Base-by-base conservation (phyloP, 2,113 vertebrate genomes). In the Nerophis ophidion region DNA sequence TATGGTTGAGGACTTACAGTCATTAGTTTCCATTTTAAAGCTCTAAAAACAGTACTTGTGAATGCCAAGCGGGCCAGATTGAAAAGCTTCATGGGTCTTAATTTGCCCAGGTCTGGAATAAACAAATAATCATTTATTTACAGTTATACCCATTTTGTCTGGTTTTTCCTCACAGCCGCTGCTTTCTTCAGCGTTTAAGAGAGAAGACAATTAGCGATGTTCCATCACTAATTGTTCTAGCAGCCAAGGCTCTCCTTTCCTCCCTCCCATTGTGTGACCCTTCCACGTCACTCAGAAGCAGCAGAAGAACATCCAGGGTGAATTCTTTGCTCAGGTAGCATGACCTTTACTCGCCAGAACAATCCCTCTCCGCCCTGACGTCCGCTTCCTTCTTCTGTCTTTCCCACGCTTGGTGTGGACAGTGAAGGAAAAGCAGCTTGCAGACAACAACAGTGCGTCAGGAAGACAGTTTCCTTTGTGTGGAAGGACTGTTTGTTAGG, bases 381-480 rank as follows among this genome's bases (percentile, higher is more conserved):
- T 87, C 87, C 86, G 83, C 79, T 91, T 91, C 89, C 90, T 91
- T 76, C 75, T 70, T 76, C 81, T 79, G 84, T 88, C 84, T 89
- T 91, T 91, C 89, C 89, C 90, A 91, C 89, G 89, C 84, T 78
- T 77, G 53, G 74, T 69, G 71, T 72, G 75, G 86, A 90, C 85
- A 88, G 80, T 80, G 84, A 87, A 90, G 90, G 87, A 90, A 90
- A 86, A 88, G 84, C 81, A 84, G 61, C 3, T 26, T 45, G 52
- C n/a, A 75, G 87, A 87, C 87, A 52, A 87, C 87, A 52, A 47
- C 47, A 44, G 61, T 47, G 70, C 48, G 45, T 72, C 47, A 15
- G 75, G 69, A 68, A 72, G 48, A 70, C 67, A 61, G 60, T 80
- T 90, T 90, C 88, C 87, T 88, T 79, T 89, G 84, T 90, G 89